Base-by-base conservation (phyloP, 2,113 vertebrate species). In the Sinocyclocheilus rhinocerous region DNA sequence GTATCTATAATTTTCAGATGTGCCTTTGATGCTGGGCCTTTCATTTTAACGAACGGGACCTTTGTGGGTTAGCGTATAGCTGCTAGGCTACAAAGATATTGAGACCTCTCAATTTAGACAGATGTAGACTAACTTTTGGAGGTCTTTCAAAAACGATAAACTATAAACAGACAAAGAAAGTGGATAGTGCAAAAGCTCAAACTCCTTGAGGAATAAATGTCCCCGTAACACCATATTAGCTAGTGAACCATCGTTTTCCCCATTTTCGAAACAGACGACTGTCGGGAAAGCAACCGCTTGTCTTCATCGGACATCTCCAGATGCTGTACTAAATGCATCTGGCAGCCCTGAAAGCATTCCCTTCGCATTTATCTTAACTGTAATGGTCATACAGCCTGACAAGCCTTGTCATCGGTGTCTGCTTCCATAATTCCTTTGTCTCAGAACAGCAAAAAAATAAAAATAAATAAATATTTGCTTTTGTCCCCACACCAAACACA, bases 321-420 rank as follows among this genome's bases (percentile, higher is more conserved):
- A 92, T 91, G 90, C 83, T 89, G 88, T 83, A 70, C 90, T 88
- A 90, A 90, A 86, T 84, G 91, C 84, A 87, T 92, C 88, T 91
- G 91, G 91, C 93, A 91, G 89, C 91, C 89, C 33, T 83, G 83
- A 89, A 89, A 92, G 84, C 90, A 89, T 90, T 91, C 88, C 80
- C 76, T 91, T 91, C 91, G 89, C 89, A 94, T 94, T 93, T 93
- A 93, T 93, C 91, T 91, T 85, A 91, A 93, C 91, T 87, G 88
- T 91, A 89, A 88, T 91, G 87, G 90, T 88, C 90, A 93, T 92
- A 87, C 87, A 87, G 90, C 89, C 89, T 92, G 92, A 92, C 91
- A 93, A 90, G 88, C 85, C 91, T 83, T 88, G 90, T 94, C 93
- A 94, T 92, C 90, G 91, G 90, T 90, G 91, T 92, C 90, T 92